Conservation (phyloP, 2,113 vertebrate genomes). For the Xiphophorus maculatus region DNA sequence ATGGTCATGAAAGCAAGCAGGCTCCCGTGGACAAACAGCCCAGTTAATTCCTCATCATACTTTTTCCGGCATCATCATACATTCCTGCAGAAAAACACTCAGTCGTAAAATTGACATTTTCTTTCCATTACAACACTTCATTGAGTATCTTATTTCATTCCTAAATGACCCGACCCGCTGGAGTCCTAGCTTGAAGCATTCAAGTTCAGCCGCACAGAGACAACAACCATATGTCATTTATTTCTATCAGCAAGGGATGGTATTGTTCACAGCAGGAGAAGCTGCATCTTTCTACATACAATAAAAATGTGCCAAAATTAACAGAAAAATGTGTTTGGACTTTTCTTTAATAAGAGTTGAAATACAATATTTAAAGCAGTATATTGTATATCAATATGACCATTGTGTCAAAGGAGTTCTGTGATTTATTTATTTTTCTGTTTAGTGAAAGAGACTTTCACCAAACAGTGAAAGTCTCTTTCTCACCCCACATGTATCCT, state of each 20-base stretch:
- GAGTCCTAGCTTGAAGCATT: constrained; percentile 50
- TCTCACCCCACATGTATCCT: neutral
- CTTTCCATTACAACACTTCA: constrained; percentile 71
- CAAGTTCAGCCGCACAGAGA: constrained; percentile 47
- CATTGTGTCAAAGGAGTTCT: constrained; percentile 5
- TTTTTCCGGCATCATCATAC: constrained; percentile 56
- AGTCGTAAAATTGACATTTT: constrained; percentile 67
- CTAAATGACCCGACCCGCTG: constrained; percentile 54
- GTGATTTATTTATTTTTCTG: neutral
- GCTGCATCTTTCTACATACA: neutral
- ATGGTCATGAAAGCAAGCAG: neutral
- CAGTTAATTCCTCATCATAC: constrained; percentile 33
- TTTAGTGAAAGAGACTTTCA: constrained; percentile 35
- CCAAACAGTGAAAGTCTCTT: too few relatives aligned
- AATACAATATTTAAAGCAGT: neutral
- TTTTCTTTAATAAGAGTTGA: neutral
- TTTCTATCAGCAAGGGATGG: constrained; percentile 54
- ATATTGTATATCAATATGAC: neutral
- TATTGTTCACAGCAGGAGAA: constrained; percentile 50
- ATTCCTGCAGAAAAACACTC: constrained; percentile 53
- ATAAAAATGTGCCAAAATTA: neutral
- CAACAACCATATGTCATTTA: constrained; percentile 57
- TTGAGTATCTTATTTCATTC: constrained; percentile 69
- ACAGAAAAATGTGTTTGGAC: neutral
- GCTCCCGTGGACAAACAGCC: neutral